A percentile compares a stretch with the other conserved stretches of the same genome.
These are phyloP conservation scores for Encarsia formosa DNA, from an alignment of 2,888 invertebrate genomes.

Conservation along the genomic window DNA sequence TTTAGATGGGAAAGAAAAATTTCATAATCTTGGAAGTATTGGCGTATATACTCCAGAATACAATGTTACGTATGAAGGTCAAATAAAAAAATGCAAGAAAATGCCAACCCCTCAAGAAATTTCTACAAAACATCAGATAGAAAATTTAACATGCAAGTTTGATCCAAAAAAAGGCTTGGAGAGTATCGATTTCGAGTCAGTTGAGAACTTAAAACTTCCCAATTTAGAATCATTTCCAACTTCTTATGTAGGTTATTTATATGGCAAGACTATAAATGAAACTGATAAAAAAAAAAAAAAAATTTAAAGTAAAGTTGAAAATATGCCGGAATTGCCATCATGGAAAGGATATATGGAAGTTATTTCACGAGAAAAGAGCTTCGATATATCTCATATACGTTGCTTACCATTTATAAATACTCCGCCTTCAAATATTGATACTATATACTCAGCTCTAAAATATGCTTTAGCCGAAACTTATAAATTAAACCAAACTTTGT, in stretches of 20 bases:
- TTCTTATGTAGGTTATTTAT: not conserved
- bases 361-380: not conserved
- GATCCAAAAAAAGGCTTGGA: not conserved
- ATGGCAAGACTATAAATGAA: no score
- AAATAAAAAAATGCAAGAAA: not conserved
- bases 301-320: not conserved
- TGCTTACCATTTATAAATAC: slow-evolving; percentile 1
- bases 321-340: not conserved
- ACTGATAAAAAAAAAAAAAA: no score
- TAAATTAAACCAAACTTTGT: not conserved
- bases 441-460: not conserved
- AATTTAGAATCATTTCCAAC: not conserved
- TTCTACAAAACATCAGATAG: not conserved
- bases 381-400: not conserved
- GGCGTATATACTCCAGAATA: not conserved
- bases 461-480: not conserved
- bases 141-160: not conserved
- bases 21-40: slow-evolving; percentile 1
- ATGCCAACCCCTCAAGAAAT: not conserved
- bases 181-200: not conserved
- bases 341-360: not conserved
- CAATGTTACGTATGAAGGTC: not conserved
- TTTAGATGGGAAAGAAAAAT: slow-evolving; percentile 11
- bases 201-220: not conserved
- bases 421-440: not conserved